Conservation (phyloP, 2,797 vertebrate species). For the Leuciscus waleckii region DNA sequence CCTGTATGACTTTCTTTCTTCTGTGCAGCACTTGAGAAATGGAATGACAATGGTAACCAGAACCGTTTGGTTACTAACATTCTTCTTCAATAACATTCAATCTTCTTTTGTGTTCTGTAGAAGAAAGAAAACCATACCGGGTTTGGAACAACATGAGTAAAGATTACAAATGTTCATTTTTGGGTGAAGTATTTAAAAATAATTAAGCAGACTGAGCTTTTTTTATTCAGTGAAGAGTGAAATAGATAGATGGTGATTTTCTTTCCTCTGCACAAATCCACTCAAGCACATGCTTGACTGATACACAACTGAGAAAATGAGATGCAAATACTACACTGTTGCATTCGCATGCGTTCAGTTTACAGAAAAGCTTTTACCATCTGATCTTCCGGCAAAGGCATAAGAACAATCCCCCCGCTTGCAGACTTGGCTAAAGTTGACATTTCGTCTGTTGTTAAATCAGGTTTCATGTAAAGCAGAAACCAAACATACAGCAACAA, state of each 20-base stretch:
- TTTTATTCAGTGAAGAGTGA: neutral
- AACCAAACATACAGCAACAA: slow-evolving; percentile 67
- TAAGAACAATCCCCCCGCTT: slow-evolving; percentile 63
- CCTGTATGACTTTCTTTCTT: neutral
- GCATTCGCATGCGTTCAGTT: slow-evolving; percentile 49
- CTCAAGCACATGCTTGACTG: slow-evolving; percentile 61
- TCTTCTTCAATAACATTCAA: neutral
- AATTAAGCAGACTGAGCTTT: neutral
- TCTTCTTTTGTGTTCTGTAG: neutral
- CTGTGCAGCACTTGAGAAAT: neutral
- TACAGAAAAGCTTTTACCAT: slow-evolving; percentile 63
- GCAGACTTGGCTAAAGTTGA: slow-evolving; percentile 59
- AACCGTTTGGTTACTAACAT: neutral
- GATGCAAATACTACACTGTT: slow-evolving; percentile 38
- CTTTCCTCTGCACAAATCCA: neutral
- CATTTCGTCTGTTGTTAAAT: slow-evolving; percentile 67
- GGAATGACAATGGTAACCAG: neutral
- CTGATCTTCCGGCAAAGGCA: slow-evolving; percentile 21
- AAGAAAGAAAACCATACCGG: neutral
- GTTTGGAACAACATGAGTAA: neutral
- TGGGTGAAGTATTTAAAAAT: neutral
- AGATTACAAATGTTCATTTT: neutral
- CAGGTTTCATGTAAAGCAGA: slow-evolving; percentile 70
- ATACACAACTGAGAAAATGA: slow-evolving; percentile 58
- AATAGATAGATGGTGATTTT: neutral